Evolutionary conservation across 2,797 vertebrate genomes (phyloP).

Genomic region (Characodon lateralis): DNA sequence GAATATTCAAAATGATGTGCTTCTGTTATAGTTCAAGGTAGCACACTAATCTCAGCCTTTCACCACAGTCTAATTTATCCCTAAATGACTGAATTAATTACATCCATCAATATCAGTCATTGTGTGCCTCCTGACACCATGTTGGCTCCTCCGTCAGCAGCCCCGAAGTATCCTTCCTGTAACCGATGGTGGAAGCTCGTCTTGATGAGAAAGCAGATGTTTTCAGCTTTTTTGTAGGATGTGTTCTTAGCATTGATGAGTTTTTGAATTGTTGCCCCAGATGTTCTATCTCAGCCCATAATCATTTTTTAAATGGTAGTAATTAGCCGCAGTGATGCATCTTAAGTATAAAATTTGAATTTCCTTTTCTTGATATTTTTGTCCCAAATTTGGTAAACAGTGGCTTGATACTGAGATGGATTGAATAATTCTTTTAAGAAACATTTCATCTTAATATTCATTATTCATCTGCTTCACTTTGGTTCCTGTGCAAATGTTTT

Average conservation of each 20-base stretch:
- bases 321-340: conserved; percentile 35
- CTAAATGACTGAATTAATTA: conserved; percentile 15
- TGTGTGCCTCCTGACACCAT: conserved; percentile 12
- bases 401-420: neutral
- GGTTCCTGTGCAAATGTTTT: conserved; percentile 4
- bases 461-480: neutral
- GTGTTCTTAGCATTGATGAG: conserved; percentile 41
- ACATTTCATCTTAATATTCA: conserved; percentile 3
- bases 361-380: conserved; percentile 13
- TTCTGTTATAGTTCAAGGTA: neutral
- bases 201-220: conserved; percentile 31
- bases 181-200: conserved; percentile 27
- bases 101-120: conserved; percentile 7
- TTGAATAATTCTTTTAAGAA: conserved; percentile 1
- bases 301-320: conserved; percentile 47
- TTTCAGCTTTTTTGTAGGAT: conserved; percentile 39
- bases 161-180: conserved; percentile 11
- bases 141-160: conserved; percentile 16
- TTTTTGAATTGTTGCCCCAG: conserved; percentile 45
- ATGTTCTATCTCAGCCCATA: conserved; percentile 34
- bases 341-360: conserved; percentile 27
- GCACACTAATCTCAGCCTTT: neutral
- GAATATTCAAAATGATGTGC: neutral
- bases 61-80: conserved; percentile 8
- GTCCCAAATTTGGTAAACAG: conserved; percentile 4